phyloP scores from a whole-genome alignment of 2,113 vertebrate genomes.

The Meleagris gallopavo region DNA sequence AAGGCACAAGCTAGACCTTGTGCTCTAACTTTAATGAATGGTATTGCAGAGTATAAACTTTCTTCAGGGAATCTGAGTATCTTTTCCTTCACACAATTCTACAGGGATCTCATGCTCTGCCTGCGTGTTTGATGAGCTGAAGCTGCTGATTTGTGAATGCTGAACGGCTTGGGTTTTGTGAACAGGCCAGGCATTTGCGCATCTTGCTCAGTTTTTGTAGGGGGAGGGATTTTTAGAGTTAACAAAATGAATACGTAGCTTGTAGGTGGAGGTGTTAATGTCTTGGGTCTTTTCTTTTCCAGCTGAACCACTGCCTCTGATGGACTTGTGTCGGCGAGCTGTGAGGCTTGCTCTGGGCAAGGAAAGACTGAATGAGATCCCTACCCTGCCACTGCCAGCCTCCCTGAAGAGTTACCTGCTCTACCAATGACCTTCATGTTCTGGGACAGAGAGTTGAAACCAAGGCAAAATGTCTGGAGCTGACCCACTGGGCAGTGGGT shows the following conservation, averaged over 20 bases:
- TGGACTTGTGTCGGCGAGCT: slow-evolving; percentile 95
- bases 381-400: slow-evolving; percentile 89
- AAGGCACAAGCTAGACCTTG: neutral
- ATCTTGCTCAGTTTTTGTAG: rapidly evolving
- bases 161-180: neutral
- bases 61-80: rapidly evolving
- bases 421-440: slow-evolving; percentile 87
- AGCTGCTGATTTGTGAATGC: neutral
- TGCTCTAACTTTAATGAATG: neutral
- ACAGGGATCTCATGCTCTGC: neutral
- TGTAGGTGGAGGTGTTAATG: neutral
- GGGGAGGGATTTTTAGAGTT: neutral
- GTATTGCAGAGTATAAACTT: neutral
- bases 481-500: slow-evolving; percentile 36
- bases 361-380: slow-evolving; percentile 91
- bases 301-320: slow-evolving; percentile 97
- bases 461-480: neutral
- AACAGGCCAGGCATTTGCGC: rapidly evolving
- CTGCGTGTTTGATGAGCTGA: neutral
- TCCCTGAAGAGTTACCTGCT: slow-evolving; percentile 98
- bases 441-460: neutral
- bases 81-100: neutral
- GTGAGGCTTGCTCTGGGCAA: slow-evolving; percentile 93
- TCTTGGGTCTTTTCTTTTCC: neutral
- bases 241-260: neutral